Base-by-base conservation (phyloP, 2,888 invertebrate genomes). In the Myopa testacea region DNA sequence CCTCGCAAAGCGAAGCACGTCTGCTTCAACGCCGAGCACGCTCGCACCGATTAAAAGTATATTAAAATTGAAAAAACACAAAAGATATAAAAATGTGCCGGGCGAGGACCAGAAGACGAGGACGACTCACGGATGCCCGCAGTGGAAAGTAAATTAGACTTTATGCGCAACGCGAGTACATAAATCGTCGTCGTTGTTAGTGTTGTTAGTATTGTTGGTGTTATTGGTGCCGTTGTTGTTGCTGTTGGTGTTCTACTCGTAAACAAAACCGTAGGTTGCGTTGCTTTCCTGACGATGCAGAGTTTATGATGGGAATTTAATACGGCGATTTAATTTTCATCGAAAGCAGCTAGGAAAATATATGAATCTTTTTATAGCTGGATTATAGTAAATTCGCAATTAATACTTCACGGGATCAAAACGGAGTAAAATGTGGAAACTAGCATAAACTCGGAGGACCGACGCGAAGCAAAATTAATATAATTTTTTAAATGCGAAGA, bases 251-350 rank as follows among this genome's bases (percentile, higher is more conserved):
- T 45, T 45, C 1, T 45, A 10, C 16, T 55, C n/a, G 26, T n/a
- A 55, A 12, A 55, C 4, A n/a, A 10, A 16, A 1, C 5, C 55
- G 16, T n/a, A 3, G 3, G 6, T 55, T 55, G 16, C 2, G 55
- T n/a, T 55, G 55, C 55, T 55, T 55, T 10, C 4, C n/a, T 14
- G 1, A n/a, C 6, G n/a, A n/a, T n/a, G 10, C 55, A n/a, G 8
- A 55, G 6, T 55, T 55, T 55, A 55, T 55, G 55, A n/a, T n/a
- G 16, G 1, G 55, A 55, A n/a, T 55, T 55, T 55, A 55, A 55
- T 55, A 55, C 55, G 12, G 55, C 55, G n/a, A 55, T 55, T n/a
- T n/a, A n/a, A 55, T n/a, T 55, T n/a, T n/a, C n/a, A n/a, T n/a
- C 14, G 55, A n/a, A n/a, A 55, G 55, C 16, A 14, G 55, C 55